Base-by-base conservation (phyloP, 2,113 vertebrate genomes). In the Etheostoma spectabile region DNA sequence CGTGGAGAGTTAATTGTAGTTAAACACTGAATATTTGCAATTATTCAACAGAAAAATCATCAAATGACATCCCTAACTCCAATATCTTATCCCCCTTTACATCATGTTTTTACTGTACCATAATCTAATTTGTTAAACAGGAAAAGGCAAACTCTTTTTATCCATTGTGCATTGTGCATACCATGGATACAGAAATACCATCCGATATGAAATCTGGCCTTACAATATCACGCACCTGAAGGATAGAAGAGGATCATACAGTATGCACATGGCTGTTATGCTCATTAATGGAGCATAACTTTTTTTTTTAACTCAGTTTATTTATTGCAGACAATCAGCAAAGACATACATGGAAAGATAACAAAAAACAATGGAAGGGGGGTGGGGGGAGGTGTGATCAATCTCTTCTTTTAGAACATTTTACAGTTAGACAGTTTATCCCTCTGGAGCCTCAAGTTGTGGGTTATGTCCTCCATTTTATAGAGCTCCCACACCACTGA, bases 1-100 rank as follows among this genome's bases (percentile, higher is more conserved):
- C 21, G 21, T 21, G 22, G 52, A 70, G 46, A 56, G 8, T 55
- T 81, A 51, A 74, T 82, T 61, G 53, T n/a, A 53, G 11, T 6
- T 61, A 3, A 56, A 79, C 35, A 33, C 2, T n/a, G 19, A 77
- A 71, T 45, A 68, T 38, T 35, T 65, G 46, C 0, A 4, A 27
- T 63, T 73, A 46, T 53, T 76, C 65, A 33, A 33, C 30, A 52
- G 48, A 4, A 45, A 45, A 75, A 62, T 16, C 3, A 45, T 49
- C 16, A 33, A 16, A 33, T 64, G 21, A 49, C 13, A 60, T 35
- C 2, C 27, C 3, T 24, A 6, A 24, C 33, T 51, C 18, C 1
- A 8, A 22, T 24, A 46, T 60, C 12, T 59, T 3, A n/a, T 33
- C 22, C 5, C 8, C 3, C 15, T 24, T 21, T 30, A 7, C 4